Evolutionary conservation across 2,113 vertebrate genomes (phyloP).

Genomic region (Cheilinus undulatus): DNA sequence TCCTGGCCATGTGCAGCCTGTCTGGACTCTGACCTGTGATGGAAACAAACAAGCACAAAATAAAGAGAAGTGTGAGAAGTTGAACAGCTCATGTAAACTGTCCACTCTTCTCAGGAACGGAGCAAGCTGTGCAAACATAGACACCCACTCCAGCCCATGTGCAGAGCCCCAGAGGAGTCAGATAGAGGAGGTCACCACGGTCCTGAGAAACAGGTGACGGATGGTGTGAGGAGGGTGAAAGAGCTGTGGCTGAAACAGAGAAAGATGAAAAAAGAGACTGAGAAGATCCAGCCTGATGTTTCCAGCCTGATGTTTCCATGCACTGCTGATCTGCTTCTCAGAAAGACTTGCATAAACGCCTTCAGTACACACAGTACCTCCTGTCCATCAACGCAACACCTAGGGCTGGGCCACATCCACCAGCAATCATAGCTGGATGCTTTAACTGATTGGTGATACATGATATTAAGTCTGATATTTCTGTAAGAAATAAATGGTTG

Average conservation of each 20-base stretch:
- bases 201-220: conserved; percentile 81
- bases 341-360: conserved; percentile 38
- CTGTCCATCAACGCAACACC: not conserved
- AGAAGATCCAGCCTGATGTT: conserved; percentile 16
- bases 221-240: not conserved
- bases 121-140: conserved; percentile 79
- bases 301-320: conserved; percentile 48
- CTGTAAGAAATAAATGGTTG: no score
- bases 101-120: conserved; percentile 59
- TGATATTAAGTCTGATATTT: no score
- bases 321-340: conserved; percentile 58
- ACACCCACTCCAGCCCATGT: not conserved
- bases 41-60: conserved; percentile 31
- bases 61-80: conserved; percentile 69
- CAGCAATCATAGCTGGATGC: no score
- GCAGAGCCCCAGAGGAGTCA: conserved; percentile 17
- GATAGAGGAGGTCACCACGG: conserved; percentile 52
- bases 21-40: conserved; percentile 45
- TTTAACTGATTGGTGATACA: no score
- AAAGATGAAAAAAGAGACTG: conserved; percentile 44
- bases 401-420: no score
- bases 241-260: conserved; percentile 84
- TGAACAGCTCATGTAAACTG: conserved; percentile 78
- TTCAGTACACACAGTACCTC: not conserved
- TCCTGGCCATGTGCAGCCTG: not conserved